Base-by-base conservation (phyloP, 2,113 vertebrate species). In the Dinomys branickii region DNA sequence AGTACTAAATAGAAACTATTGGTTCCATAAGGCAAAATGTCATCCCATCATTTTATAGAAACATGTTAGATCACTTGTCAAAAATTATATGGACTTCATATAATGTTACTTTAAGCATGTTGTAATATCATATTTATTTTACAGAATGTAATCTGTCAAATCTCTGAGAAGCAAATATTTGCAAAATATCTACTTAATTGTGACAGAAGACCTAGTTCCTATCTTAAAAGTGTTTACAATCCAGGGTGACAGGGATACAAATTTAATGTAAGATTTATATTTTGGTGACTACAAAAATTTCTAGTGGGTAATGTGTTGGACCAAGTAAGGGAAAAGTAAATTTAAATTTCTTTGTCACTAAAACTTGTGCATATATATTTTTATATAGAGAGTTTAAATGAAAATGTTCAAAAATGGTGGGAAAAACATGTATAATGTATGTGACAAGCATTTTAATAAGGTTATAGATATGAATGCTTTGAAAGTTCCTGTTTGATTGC, bases 41-140 rank as follows among this genome's bases (percentile, higher is more conserved):
- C 81, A 89, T 63, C 61, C 30, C 67, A 56, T 0, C 11, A 75
- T 96, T 82, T 90, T 65, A 47, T 78, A 12, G 83, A 44, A 84
- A 61, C 81, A 63, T 85, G 47, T 96, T 94, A 95, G 92, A 80
- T 78, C 65, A 82, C 90, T 97, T 92, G 7, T 94, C 58, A 96
- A 78, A 94, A 83, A 24, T 96, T 56, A 94, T 87, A 56, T 77
- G 24, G 38, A 26, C 33, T 94, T 97, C 83, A n/a, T 44, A 26
- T 89, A 38, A 80, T 78, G 78, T 87, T 94, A 95, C 83, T 97
- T 96, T 97, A 92, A 93, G 81, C 6, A 0, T 95, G 1, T 52
- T 85, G 85, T 87, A 95, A 97, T 67, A 16, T 63, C 65, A 67
- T 93, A 20, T 85, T 77, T 63, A n/a, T 61, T 93, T 80, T 81